Evolutionary conservation across 2,797 vertebrate genomes (phyloP), one percentile per base, ranked within the genome.

Genomic region (Anabacerthia variegaticeps): DNA sequence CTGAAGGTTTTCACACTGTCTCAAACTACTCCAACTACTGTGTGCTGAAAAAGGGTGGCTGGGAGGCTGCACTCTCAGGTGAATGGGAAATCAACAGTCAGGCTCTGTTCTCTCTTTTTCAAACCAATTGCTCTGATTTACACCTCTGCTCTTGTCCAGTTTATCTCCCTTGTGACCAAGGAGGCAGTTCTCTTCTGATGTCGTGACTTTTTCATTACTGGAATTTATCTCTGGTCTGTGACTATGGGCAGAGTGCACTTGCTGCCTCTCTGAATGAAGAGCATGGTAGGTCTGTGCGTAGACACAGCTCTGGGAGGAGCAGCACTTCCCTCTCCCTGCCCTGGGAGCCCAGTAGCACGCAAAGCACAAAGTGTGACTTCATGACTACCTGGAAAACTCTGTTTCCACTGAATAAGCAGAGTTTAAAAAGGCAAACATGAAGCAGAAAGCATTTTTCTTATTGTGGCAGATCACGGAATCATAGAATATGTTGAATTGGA

Each of bases 1-100:
- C 34, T 43, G 55, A 22, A 36, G 6, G 21, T 41, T 73, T 63
- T 30, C 56, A 13, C 1, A 1, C 46, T 18, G 6, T 34, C 49
- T 76, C 2, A 0, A 3, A 5, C 20, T 0, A 10, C 9, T 56
- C 54, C 55, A 56, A 3, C 21, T 49, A 6, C 3, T 24, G 30
- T 12, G n/a, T 3, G 7, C 59, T 37, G 54, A 52, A 41, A 41
- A 62, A 44, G 44, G 10, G 2, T 4, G 7, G 13, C 41, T 6
- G 0, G 28, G 56, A 56, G 28, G 5, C 4, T 62, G 15, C 7
- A 3, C 37, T 76, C 43, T 56, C 7, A 15, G 9, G 21, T 1
- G 1, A 14, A 8, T 61, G 30, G 22, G 30, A 76, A 51, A 79
- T 22, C 37, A 62, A 14, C n/a, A 69, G 43, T 52, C 0, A 0